phyloP scores from a whole-genome alignment of 2,797 vertebrate species.

The Macrochelys suwanniensis region DNA sequence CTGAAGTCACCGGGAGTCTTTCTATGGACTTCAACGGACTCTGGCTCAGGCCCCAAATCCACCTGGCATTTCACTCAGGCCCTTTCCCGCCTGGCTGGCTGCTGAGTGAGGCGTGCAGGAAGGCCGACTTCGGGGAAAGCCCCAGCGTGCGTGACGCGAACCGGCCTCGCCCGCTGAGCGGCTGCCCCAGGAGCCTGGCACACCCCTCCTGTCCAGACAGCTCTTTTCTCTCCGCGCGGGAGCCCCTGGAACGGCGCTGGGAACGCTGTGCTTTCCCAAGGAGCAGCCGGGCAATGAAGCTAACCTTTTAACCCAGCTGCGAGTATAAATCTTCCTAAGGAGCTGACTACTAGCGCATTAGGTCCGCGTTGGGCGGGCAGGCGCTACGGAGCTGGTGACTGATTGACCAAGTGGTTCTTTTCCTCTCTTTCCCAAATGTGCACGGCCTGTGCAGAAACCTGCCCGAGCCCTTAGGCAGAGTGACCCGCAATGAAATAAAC shows the following conservation, averaged over 20 bases:
- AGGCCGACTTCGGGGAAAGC: neutral
- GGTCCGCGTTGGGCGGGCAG: neutral
- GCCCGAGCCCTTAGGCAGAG: neutral
- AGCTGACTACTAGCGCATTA: conserved; percentile 24
- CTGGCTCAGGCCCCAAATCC: fast-evolving
- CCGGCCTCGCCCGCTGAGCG: fast-evolving
- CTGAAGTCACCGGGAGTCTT: fast-evolving
- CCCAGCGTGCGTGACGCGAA: neutral
- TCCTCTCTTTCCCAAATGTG: neutral
- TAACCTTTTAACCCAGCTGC: conserved; percentile 22
- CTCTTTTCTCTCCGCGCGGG: fast-evolving
- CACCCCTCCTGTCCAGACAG: neutral
- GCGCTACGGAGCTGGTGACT: conserved; percentile 25
- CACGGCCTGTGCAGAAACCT: neutral
- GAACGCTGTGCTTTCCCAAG: neutral
- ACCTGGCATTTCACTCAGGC: neutral
- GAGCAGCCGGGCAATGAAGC: neutral
- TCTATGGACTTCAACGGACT: fast-evolving
- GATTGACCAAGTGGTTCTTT: conserved; percentile 19
- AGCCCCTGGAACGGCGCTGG: fast-evolving
- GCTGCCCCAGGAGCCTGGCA: neutral
- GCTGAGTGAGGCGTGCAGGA: neutral
- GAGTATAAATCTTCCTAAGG: conserved; percentile 20
- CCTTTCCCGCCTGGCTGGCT: neutral
- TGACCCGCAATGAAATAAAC: neutral